Evolutionary conservation across 2,888 invertebrate species (phyloP).

Genomic region (Agriopis leucophaearia): DNA sequence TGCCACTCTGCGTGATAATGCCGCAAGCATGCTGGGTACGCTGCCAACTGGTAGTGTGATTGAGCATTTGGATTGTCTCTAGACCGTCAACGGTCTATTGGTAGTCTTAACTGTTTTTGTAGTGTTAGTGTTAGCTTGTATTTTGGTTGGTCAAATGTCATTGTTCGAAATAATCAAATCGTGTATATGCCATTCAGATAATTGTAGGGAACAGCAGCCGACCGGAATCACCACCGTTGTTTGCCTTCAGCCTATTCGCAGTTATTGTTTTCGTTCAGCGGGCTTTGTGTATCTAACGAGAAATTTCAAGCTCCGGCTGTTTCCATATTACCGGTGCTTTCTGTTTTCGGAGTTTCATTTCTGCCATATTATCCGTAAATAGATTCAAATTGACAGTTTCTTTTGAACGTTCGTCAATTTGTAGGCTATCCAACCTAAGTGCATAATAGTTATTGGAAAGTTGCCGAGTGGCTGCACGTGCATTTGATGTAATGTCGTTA

Average conservation of each 20-base stretch:
- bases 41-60: too few relatives aligned
- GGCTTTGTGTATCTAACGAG: slow-evolving; percentile 58
- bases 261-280: slow-evolving; percentile 49
- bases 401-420: slow-evolving; percentile 40
- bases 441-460: slow-evolving; percentile 34
- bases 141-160: too few relatives aligned
- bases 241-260: slow-evolving; percentile 43
- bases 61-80: too few relatives aligned
- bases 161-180: slow-evolving; percentile 17
- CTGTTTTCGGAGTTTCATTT: slow-evolving; percentile 57
- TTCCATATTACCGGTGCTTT: slow-evolving; percentile 55
- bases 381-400: slow-evolving; percentile 43
- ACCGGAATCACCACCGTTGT: slow-evolving; percentile 42
- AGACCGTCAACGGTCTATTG: too few relatives aligned
- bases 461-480: slow-evolving; percentile 30
- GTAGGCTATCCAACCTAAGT: slow-evolving; percentile 24
- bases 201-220: slow-evolving; percentile 33
- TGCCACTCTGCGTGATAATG: too few relatives aligned
- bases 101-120: too few relatives aligned
- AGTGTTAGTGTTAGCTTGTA: too few relatives aligned
- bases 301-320: slow-evolving; percentile 56
- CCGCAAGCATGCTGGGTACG: too few relatives aligned
- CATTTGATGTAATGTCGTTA: slow-evolving; percentile 29
- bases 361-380: slow-evolving; percentile 43
- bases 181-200: slow-evolving; percentile 18